Base-by-base conservation (phyloP, 2,113 vertebrate genomes). In the Thunnus maccoyii region DNA sequence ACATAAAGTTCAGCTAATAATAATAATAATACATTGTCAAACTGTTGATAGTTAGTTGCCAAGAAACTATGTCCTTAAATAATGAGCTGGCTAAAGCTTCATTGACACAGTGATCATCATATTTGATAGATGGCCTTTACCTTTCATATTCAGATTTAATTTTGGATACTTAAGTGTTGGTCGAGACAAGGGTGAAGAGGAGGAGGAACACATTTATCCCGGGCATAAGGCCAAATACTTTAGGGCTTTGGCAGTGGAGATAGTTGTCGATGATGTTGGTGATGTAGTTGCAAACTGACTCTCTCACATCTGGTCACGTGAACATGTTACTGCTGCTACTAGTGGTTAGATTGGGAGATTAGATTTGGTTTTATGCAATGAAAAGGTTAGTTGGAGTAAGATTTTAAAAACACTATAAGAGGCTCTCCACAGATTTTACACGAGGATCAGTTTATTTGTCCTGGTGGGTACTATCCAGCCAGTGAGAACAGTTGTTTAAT, bases 181-280 rank as follows among this genome's bases (percentile, higher is more conserved):
- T 72, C 36, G 61, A 58, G 30, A 58, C n/a, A 12, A 63, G 46
- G 30, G 62, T 30, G n/a, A 62, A 15, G 27, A 47, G 32, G 51
- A 68, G 57, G 54, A 60, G 60, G 48, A 58, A 57, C 60, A 66
- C 70, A 72, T 78, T 82, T 67, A 46, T 61, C 30, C n/a, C 3
- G 52, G 50, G 58, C 64, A 61, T 27, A 1, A 63, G n/a, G 64
- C 72, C 76, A 80, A 80, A 76, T 16, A 32, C 57, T 67, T 27
- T 17, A 62, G 27, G 20, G 27, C 30, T 76, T 52, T 71, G 70
- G 71, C 72, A 72, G 55, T n/a, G 20, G 52, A 47, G 41, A 71
- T 61, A 71, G 72, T 22, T 51, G 51, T 13, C 44, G 82, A 69
- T 79, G 36, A 70, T 68, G 51, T 27, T 48, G 3, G 54, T 18